Base-by-base conservation (phyloP, 2,113 vertebrate genomes). In the Perca flavescens region DNA sequence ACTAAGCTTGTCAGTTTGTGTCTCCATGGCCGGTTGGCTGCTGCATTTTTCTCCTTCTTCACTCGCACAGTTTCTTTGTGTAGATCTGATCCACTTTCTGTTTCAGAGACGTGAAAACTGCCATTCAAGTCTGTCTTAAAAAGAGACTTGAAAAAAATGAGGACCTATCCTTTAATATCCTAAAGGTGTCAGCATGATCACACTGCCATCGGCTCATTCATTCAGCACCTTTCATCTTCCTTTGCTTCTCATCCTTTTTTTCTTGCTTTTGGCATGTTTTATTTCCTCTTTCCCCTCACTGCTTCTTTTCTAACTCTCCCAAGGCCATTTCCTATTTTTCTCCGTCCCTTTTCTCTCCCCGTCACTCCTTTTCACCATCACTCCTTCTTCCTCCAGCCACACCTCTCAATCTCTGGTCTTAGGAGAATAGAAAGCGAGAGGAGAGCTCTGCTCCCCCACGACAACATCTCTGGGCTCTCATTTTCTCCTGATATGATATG, bases 381-480 rank as follows among this genome's bases (percentile, higher is more conserved):
- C 66, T 80, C 78, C 63, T 46, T 50, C 82, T 65, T 84, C 79
- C 77, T 85, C 70, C 62, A 71, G 84, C 82, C 82, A 79, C 89
- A 68, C 86, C 86, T 86, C 87, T 86, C 86, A 73, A 54, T 89
- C 75, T 89, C 40, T 34, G 80, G 25, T 83, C 80, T 79, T 25
- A 19, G 58, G 70, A 86, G 81, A 87, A 73, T 47, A 75, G 80
- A 86, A 85, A 77, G 69, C 17, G 15, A 80, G 75, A 68, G 72
- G 64, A 58, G 76, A 74, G 84, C 60, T 9, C 57, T 8, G 50
- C 74, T 79, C 43, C 78, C 78, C 79, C 12, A 11, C 72, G 49
- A 50, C 77, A 49, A 58, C 66, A 70, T 78, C 82, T 65, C 36
- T 11, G 1, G 77, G 82, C 56, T 77, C 81, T 87, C 79, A 72